A percentile compares a stretch with the other conserved stretches of the same genome.
Evolutionary conservation across 2,113 vertebrate genomes (phyloP).

Genomic region (Brachyhypopomus gauderio): DNA sequence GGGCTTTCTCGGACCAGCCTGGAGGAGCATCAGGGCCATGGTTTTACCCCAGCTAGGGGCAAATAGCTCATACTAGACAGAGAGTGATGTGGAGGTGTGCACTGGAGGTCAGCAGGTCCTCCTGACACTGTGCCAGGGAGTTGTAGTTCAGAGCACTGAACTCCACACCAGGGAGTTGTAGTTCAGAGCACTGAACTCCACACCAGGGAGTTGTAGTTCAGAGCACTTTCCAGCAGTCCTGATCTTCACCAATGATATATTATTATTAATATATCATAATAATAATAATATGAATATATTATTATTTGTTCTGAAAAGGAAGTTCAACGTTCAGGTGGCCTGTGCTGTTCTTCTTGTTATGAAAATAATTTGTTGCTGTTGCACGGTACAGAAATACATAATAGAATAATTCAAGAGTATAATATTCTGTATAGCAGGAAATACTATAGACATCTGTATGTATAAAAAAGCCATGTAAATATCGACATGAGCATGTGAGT

Average conservation of each 20-base stretch:
- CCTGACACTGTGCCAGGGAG: neutral
- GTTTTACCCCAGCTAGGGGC: conserved; percentile 19
- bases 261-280: too few relatives aligned
- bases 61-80: conserved; percentile 19
- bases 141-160: too few relatives aligned
- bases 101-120: neutral
- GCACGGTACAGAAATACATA: neutral
- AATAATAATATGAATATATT: neutral
- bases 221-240: too few relatives aligned
- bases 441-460: neutral
- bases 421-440: neutral
- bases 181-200: too few relatives aligned
- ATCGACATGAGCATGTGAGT: too few relatives aligned
- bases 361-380: too few relatives aligned
- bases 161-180: too few relatives aligned
- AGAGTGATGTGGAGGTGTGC: neutral
- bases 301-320: neutral
- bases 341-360: neutral
- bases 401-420: neutral
- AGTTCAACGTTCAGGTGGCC: too few relatives aligned
- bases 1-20: conserved; percentile 14
- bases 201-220: too few relatives aligned
- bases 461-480: neutral
- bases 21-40: neutral
- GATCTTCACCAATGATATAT: neutral